Evolutionary conservation across 2,888 invertebrate species (phyloP), one percentile per base, ranked within the genome.

Genomic region (Oligia fasciuncula): DNA sequence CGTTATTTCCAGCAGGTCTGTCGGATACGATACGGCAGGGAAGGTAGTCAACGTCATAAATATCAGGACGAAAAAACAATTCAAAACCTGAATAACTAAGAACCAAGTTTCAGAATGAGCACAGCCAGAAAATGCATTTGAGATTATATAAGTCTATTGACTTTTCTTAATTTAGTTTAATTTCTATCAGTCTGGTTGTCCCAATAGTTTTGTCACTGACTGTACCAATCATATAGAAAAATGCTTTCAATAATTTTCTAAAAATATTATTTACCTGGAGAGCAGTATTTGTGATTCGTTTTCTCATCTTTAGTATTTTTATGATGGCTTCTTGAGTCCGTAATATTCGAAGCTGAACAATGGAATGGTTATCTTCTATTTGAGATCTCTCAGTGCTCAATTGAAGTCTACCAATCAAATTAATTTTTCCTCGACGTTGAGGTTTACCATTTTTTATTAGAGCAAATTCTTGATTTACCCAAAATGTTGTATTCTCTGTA

Each of bases 261-360:
- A 70, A 35, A n/a, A 17, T 57, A 57, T 23, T 46, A 71, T 35
- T 91, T 92, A 97, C 97, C 97, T 99, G 99, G 85, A 99, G 97
- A 88, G 99, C 98, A 73, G 99, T 99, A 95, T 99, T 99, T 71
- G 98, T 98, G 85, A 99, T 98, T 84, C 98, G 97, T 94, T 99
- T 99, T 83, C 99, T 97, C 99, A 99, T 99, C 96, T 99, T 99
- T 95, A 99, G 97, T 84, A 99, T 99, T 97, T 99, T 99, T 87
- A 99, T 99, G 86, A 99, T 99, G 49, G 99, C 99, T 97, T 99
- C 99, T 97, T 99, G 98, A 29, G 98, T 98, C 91, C 99, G 97
- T 88, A 99, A 97, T 94, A 99, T 99, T 93, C 99, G 97, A 76
- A 99, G 97, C 94, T 99, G 99, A 84, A 99, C 99, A 93, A 99